These are phyloP conservation scores for Reinhardtius hippoglossoides DNA, from an alignment of 2,113 vertebrate species.

Conservation along the genomic window DNA sequence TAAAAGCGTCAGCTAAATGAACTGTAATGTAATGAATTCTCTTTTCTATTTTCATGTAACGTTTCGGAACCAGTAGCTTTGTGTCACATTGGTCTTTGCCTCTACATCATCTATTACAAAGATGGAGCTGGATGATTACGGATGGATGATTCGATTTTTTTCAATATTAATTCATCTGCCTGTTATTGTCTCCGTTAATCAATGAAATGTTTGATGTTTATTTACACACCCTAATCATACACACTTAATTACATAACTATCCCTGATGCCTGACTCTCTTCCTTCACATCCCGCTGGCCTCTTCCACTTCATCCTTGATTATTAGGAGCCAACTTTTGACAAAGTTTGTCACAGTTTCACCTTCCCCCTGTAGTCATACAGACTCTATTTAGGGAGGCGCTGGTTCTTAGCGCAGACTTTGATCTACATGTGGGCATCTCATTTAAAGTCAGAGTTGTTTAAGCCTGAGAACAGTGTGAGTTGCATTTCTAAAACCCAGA, in stretches of 20 bases:
- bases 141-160: neutral
- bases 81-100: too few species aligned
- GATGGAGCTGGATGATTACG: neutral
- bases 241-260: neutral
- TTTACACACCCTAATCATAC: neutral
- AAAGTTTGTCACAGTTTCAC: constrained; percentile 17
- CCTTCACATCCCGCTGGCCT: neutral
- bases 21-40: too few species aligned
- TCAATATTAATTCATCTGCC: neutral
- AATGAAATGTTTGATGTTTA: neutral
- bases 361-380: constrained; percentile 16
- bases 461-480: constrained; percentile 25
- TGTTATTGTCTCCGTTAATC: neutral
- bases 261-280: neutral
- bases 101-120: neutral
- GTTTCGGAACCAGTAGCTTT: too few species aligned
- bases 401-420: constrained; percentile 21
- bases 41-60: too few species aligned
- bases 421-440: constrained; percentile 25
- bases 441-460: constrained; percentile 24
- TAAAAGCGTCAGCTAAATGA: too few species aligned
- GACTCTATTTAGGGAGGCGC: neutral
- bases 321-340: constrained; percentile 9
- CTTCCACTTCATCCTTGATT: neutral
- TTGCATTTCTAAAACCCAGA: constrained; percentile 13